phyloP scores from a whole-genome alignment of 2,113 vertebrate species.

The Antigone vipio region DNA sequence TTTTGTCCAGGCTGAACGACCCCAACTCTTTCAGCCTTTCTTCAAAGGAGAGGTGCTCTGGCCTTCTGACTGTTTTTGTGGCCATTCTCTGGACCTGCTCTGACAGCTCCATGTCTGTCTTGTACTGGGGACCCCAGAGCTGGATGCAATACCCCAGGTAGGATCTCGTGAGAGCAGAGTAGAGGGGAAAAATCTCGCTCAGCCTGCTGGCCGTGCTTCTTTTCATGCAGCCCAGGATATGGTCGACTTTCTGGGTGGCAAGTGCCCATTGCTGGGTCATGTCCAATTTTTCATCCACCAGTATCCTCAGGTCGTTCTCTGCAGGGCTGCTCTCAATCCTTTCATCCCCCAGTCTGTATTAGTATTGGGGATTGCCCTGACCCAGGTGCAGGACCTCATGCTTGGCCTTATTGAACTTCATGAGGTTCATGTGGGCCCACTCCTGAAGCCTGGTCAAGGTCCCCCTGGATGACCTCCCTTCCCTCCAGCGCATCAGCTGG shows the following conservation, averaged over 20 bases:
- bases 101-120: neutral
- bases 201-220: rapidly evolving
- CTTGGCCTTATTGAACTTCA: neutral
- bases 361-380: neutral
- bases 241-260: neutral
- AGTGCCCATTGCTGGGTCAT: neutral
- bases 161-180: neutral
- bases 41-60: neutral
- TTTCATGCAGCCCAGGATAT: neutral
- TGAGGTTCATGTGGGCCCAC: neutral
- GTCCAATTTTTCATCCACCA: neutral
- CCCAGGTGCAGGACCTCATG: neutral
- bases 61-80: neutral
- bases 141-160: neutral
- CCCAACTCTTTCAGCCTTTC: neutral
- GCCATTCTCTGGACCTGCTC: neutral
- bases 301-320: neutral
- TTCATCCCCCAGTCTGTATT: neutral
- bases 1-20: neutral
- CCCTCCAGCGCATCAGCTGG: neutral
- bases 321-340: neutral
- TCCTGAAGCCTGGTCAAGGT: neutral
- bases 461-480: neutral
- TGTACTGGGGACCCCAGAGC: neutral
- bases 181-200: neutral